A percentile compares a stretch with the other conserved stretches of the same genome.
These are phyloP conservation scores for Peromyscus californicus DNA, from an alignment of 2,113 vertebrate species.

Conservation along the genomic window DNA sequence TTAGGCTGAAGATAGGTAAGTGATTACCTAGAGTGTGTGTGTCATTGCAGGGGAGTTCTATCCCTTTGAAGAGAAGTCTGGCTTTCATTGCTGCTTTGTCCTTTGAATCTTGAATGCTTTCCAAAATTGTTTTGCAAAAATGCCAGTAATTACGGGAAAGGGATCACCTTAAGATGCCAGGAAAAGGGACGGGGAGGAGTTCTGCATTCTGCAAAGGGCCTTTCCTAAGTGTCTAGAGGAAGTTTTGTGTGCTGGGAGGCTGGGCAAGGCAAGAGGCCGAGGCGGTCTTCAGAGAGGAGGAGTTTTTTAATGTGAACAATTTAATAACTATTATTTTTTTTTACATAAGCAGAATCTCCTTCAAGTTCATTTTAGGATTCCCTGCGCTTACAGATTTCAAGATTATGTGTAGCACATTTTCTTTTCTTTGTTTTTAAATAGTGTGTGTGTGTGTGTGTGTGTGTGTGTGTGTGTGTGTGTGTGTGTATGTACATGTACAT, in stretches of 20 bases:
- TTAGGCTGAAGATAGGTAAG: slow-evolving; percentile 15
- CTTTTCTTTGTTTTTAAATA: neutral
- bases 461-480: neutral
- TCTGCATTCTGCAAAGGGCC: slow-evolving; percentile 36
- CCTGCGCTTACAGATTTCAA: too few species aligned
- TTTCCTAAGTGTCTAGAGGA: slow-evolving; percentile 56
- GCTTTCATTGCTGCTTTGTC: slow-evolving; percentile 61
- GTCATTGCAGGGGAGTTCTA: slow-evolving; percentile 7
- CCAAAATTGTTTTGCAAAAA: slow-evolving; percentile 72
- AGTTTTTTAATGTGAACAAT: neutral
- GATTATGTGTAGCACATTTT: neutral
- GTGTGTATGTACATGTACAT: neutral
- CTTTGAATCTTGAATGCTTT: slow-evolving; percentile 73
- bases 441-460: neutral
- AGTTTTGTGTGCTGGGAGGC: slow-evolving; percentile 51
- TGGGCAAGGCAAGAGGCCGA: slow-evolving; percentile 17
- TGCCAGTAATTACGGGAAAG: slow-evolving; percentile 63
- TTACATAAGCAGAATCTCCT: neutral
- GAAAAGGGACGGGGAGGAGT: slow-evolving; percentile 30
- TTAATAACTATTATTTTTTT: neutral
- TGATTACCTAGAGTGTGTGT: slow-evolving; percentile 23
- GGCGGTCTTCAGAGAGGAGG: neutral
- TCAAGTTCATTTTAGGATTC: neutral
- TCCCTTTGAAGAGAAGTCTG: slow-evolving; percentile 45
- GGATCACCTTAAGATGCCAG: slow-evolving; percentile 66